Evolutionary conservation across 1,140 invertebrate species (phyloP).

Genomic region (Tribolium castaneum): DNA sequence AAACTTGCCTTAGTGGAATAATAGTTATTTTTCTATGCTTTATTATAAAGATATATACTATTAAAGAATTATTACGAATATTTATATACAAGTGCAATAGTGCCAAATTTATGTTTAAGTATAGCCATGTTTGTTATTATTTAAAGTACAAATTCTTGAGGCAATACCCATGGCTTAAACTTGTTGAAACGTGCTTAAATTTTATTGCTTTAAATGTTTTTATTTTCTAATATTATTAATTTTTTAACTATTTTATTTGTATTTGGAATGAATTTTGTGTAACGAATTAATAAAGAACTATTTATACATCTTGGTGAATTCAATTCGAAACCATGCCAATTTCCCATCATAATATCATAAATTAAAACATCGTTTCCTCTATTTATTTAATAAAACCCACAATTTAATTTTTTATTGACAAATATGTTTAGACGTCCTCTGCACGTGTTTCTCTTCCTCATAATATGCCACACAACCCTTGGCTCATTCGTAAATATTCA

Average conservation of each 20-base stretch:
- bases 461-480: not conserved
- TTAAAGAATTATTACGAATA: not conserved
- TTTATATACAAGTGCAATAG: slow-evolving; percentile 49
- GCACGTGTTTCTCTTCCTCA: not conserved
- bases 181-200: slow-evolving; percentile 30
- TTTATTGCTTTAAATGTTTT: slow-evolving; percentile 42
- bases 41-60: slow-evolving; percentile 34
- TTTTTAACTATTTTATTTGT: slow-evolving; percentile 47
- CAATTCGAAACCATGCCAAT: too few relatives aligned
- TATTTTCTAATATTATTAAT: slow-evolving; percentile 42
- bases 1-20: slow-evolving; percentile 50
- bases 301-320: too few relatives aligned
- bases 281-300: slow-evolving; percentile 7
- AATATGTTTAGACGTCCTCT: not conserved
- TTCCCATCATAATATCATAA: too few relatives aligned
- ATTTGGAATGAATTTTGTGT: slow-evolving; percentile 46
- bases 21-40: slow-evolving; percentile 54
- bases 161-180: slow-evolving; percentile 21
- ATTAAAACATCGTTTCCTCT: not conserved
- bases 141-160: not conserved
- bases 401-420: not conserved
- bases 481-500: not conserved
- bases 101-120: slow-evolving; percentile 48
- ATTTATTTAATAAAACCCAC: not conserved
- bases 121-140: slow-evolving; percentile 5